Evolutionary conservation across 2,797 vertebrate genomes (phyloP).

Genomic region (Lophius americanus): DNA sequence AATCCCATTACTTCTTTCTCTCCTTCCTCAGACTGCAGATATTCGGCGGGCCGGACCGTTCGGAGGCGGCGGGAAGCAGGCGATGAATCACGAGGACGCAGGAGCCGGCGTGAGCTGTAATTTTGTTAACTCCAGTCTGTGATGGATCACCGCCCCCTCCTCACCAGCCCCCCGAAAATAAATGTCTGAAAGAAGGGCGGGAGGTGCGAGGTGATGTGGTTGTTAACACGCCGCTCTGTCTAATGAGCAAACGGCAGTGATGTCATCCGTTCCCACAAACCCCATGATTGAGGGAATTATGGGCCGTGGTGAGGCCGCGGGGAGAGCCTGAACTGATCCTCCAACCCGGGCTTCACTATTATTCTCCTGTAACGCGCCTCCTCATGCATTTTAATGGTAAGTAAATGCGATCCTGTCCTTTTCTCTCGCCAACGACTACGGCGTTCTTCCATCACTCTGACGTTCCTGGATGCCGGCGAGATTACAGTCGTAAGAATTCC

Average conservation of each 20-base stretch:
- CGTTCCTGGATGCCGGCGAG: constrained; percentile 32
- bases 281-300: constrained; percentile 18
- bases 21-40: constrained; percentile 25
- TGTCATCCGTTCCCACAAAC: constrained; percentile 44
- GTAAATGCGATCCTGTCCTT: constrained; percentile 30
- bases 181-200: constrained; percentile 56
- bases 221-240: constrained; percentile 50
- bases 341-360: constrained; percentile 14
- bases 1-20: constrained; percentile 57
- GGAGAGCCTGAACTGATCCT: constrained; percentile 12
- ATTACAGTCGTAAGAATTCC: constrained; percentile 56
- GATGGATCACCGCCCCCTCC: constrained; percentile 69
- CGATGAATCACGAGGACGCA: constrained; percentile 80
- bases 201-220: constrained; percentile 46
- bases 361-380: constrained; percentile 21
- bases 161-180: constrained; percentile 41
- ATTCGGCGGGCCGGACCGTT: constrained; percentile 59
- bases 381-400: constrained; percentile 42
- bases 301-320: constrained; percentile 8
- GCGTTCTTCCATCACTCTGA: constrained; percentile 52
- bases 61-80: constrained; percentile 75
- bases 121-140: constrained; percentile 81
- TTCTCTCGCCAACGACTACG: constrained; percentile 37
- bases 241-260: constrained; percentile 53
- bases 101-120: constrained; percentile 65